Percentiles rank a stretch among this genome's conserved stretches.
Evolutionary conservation across 1,140 invertebrate species (phyloP).

Genomic region (Bombus vancouverensis): DNA sequence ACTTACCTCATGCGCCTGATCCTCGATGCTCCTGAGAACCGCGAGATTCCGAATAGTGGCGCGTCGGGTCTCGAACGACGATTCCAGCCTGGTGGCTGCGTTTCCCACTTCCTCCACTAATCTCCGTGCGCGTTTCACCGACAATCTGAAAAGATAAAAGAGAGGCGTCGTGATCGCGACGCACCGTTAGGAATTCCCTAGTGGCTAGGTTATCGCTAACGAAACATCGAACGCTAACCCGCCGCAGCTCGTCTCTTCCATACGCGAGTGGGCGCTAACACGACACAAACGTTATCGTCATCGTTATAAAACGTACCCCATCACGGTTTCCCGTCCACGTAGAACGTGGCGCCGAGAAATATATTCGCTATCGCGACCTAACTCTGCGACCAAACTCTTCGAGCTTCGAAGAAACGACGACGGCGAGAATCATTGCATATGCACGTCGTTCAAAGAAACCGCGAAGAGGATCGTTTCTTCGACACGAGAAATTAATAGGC

Average conservation of each 20-base stretch:
- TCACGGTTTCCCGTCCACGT: not conserved
- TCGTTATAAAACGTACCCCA: slow-evolving; percentile 21
- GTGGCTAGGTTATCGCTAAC: slow-evolving; percentile 25
- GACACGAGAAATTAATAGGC: not conserved
- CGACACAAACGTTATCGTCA: slow-evolving; percentile 44
- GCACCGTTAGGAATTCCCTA: slow-evolving; percentile 59
- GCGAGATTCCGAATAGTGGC: slow-evolving; percentile 80
- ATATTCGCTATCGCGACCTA: not conserved
- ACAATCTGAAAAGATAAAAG: slow-evolving; percentile 71
- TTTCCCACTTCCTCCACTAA: slow-evolving; percentile 80
- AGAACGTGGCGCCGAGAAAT: not conserved
- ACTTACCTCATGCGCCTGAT: slow-evolving; percentile 81
- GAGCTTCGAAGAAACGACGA: not conserved
- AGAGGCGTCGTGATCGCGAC: slow-evolving; percentile 45
- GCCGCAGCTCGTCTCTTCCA: not conserved
- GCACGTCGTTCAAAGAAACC: not conserved
- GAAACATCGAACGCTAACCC: slow-evolving; percentile 44
- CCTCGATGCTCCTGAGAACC: slow-evolving; percentile 80
- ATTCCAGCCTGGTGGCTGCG: slow-evolving; percentile 79
- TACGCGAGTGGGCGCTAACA: slow-evolving; percentile 30
- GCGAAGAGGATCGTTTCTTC: not conserved
- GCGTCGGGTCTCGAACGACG: slow-evolving; percentile 80
- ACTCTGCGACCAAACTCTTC: not conserved
- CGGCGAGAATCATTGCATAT: not conserved
- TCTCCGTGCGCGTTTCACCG: slow-evolving; percentile 76